Evolutionary conservation across 2,888 invertebrate genomes (phyloP).

Genomic region (Sericinus montela): DNA sequence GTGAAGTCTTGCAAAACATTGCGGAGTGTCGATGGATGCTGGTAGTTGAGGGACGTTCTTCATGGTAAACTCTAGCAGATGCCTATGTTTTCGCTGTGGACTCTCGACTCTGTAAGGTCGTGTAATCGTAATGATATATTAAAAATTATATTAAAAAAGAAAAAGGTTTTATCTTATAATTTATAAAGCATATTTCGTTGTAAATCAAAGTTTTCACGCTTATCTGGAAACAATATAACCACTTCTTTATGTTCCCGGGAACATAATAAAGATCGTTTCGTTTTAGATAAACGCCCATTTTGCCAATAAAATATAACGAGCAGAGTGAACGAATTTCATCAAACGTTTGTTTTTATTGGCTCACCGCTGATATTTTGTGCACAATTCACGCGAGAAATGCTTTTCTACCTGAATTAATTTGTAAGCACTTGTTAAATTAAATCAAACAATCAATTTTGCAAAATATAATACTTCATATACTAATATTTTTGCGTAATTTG

Average conservation of each 20-base stretch:
- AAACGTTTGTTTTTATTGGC: conserved; percentile 26
- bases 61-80: too few species aligned
- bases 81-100: too few species aligned
- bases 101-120: too few species aligned
- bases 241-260: conserved; percentile 1
- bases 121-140: too few species aligned
- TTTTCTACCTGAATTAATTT: conserved; percentile 5
- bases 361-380: conserved; percentile 19
- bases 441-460: background rate
- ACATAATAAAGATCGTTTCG: conserved; percentile 11
- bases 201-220: conserved; percentile 7
- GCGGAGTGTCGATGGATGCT: too few species aligned
- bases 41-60: too few species aligned
- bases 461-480: too few species aligned
- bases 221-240: background rate
- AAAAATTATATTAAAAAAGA: too few species aligned
- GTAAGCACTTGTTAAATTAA: conserved; percentile 5
- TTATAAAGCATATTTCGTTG: too few species aligned
- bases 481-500: too few species aligned
- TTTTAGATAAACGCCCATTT: conserved; percentile 10
- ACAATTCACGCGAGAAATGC: conserved; percentile 5
- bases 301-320: conserved; percentile 16
- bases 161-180: too few species aligned
- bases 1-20: too few species aligned
- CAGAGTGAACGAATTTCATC: conserved; percentile 25